Base-by-base conservation (phyloP, 2,888 invertebrate species). In the Noctua pronuba region DNA sequence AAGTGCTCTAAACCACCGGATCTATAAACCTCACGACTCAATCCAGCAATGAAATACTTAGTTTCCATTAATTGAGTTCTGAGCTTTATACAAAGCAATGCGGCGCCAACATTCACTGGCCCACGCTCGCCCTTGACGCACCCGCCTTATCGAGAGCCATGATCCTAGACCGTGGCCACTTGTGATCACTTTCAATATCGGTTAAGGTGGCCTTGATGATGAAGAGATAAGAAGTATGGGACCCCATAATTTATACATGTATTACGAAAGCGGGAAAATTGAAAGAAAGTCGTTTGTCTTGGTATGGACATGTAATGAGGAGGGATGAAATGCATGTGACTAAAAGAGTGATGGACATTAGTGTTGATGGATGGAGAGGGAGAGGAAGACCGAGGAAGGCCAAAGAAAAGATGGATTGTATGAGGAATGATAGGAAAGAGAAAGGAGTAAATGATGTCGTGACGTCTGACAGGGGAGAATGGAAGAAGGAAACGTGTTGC, bases 31-130 rank as follows among this genome's bases (percentile, higher is more conserved):
- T 66, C 21, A 74, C 75, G 66, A 74, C 46, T 60, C 24, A 67
- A 66, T 82, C 69, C 41, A 24, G 73, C 28, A 70, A 67, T 69
- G 16, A 71, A 77, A 80, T 80, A 41, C 41, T 18, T 28, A 77
- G 21, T 75, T 71, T 75, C 49, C 24, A 75, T 67, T 82, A 86
- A 86, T 82, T 78, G 75, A 75, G 73, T 62, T 75, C 83, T 75
- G 35, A 35, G 75, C 75, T 81, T 75, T 70, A 80, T n/a, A 16
- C 64, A 49, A 44, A 67, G 83, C 75, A 79, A 75, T 75, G 83
- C 72, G 93, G 94, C 94, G 93, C 94, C 94, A 94, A 90, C 92
- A 93, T 93, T 93, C 91, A 88, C 90, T 75, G 70, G 76, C 92
- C 94, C 92, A 93, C 94, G 92, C 92, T 55, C 75, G 91, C 90